phyloP scores from a whole-genome alignment of 2,797 vertebrate species.

The Mionectes olivaceus region DNA sequence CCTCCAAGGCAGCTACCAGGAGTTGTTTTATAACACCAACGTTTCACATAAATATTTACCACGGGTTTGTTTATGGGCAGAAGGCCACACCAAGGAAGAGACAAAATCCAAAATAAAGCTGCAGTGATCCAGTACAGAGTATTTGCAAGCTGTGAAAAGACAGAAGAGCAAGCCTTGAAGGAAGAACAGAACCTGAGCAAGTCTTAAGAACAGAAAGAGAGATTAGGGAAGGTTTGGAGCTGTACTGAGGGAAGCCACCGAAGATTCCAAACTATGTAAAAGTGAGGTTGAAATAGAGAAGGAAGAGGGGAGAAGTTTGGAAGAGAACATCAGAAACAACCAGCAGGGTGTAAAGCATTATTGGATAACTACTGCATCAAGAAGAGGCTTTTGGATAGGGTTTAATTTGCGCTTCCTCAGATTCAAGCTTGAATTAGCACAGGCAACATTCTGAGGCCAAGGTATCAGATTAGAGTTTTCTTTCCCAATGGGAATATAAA shows the following conservation, averaged over 20 bases:
- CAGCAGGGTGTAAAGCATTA: background rate
- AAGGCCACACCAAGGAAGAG: background rate
- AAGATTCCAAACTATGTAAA: background rate
- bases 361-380: rapidly evolving
- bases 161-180: background rate
- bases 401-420: background rate
- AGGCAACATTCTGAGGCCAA: background rate
- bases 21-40: background rate
- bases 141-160: background rate
- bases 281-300: background rate
- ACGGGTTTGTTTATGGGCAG: background rate
- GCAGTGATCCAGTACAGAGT: background rate
- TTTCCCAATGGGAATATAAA: background rate
- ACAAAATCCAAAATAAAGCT: background rate
- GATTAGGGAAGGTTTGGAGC: background rate
- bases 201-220: background rate
- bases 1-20: background rate
- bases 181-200: background rate
- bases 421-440: background rate
- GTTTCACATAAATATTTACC: background rate
- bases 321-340: background rate
- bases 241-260: background rate
- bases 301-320: background rate
- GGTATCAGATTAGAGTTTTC: background rate
- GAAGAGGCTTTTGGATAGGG: background rate